Base-by-base conservation (phyloP, 2,888 invertebrate genomes). In the Drosophila multiciliata region DNA sequence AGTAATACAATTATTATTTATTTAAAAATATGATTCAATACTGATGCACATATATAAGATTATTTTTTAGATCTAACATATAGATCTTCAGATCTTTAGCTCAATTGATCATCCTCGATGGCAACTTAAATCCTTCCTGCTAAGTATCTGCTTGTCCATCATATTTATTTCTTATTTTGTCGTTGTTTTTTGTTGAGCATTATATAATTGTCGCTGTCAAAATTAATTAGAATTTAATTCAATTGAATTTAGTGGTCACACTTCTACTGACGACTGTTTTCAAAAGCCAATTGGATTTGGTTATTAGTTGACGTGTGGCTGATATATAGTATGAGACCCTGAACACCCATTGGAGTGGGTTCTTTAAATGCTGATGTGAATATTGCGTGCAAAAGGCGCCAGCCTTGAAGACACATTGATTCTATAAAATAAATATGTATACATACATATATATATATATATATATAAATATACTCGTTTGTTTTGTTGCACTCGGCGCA, bases 201-300 rank as follows among this genome's bases (percentile, higher is more conserved):
- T 53, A 73, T 63, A 61, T 62, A 72, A 78, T 65, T 75, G 66
- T 78, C 66, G 59, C 66, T 76, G 74, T 73, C 65, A 62, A 75
- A 78, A 75, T 71, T 50, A 66, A 66, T 75, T 78, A 76, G 74
- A 77, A 81, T 73, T 83, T 83, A 85, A 85, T 85, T 87, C 77
- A 87, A 87, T 87, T 85, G 83, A 70, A 61, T 80, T 76, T 79
- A 66, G n/a, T 84, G 85, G 81, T 74, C 87, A 82, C 80, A 87
- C 87, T 84, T 84, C 70, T 69, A 66, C 63, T 36, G 52, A 61
- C 61, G 38, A 53, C 12, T 38, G 17, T 58, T 55, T 23, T 67
- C 67, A 65, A 67, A 70, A 83, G 67, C 69, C 73, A 53, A 76
- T 58, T 81, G 73, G 72, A 77, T 86, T 79, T 86, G 82, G 83